These are phyloP conservation scores for Troglohyphantes excavatus DNA, from an alignment of 2,888 invertebrate species.

Conservation along the genomic window DNA sequence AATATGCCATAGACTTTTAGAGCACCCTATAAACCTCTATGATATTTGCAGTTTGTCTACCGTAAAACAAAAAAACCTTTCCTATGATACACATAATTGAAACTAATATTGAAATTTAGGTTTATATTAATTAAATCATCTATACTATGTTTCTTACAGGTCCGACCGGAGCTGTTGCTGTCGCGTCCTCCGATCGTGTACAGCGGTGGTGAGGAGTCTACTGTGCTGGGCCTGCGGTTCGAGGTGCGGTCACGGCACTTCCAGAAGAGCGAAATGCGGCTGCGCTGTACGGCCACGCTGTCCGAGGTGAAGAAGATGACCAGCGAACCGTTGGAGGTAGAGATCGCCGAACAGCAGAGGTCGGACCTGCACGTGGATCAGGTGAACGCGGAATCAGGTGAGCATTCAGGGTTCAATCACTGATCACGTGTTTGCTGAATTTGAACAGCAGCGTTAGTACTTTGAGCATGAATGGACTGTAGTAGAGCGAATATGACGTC, in stretches of 20 bases:
- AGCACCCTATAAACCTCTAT: too few relatives aligned
- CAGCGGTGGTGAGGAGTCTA: slow-evolving; percentile 58
- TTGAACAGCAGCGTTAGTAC: too few relatives aligned
- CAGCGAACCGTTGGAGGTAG: slow-evolving; percentile 74
- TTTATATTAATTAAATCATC: too few relatives aligned
- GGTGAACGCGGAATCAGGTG: slow-evolving; percentile 70
- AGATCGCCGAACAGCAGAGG: slow-evolving; percentile 70
- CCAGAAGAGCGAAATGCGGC: slow-evolving; percentile 69
- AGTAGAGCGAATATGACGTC: too few relatives aligned
- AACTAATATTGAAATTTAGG: too few relatives aligned
- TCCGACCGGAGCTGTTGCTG: slow-evolving; percentile 35
- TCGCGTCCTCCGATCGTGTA: slow-evolving; percentile 36
- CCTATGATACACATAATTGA: too few relatives aligned
- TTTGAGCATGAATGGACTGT: too few relatives aligned
- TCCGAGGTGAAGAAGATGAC: slow-evolving; percentile 76
- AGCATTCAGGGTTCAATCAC: too few relatives aligned
- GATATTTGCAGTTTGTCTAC: too few relatives aligned
- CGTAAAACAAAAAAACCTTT: too few relatives aligned
- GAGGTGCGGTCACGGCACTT: slow-evolving; percentile 68
- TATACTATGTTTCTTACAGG: slow-evolving; percentile 37
- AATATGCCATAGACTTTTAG: too few relatives aligned
- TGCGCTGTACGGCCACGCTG: slow-evolving; percentile 77
- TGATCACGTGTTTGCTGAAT: too few relatives aligned
- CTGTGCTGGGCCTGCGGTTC: slow-evolving; percentile 67
- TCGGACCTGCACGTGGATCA: slow-evolving; percentile 74